These are phyloP conservation scores for Celastrina argiolus DNA, from an alignment of 2,888 invertebrate genomes.

Conservation along the genomic window DNA sequence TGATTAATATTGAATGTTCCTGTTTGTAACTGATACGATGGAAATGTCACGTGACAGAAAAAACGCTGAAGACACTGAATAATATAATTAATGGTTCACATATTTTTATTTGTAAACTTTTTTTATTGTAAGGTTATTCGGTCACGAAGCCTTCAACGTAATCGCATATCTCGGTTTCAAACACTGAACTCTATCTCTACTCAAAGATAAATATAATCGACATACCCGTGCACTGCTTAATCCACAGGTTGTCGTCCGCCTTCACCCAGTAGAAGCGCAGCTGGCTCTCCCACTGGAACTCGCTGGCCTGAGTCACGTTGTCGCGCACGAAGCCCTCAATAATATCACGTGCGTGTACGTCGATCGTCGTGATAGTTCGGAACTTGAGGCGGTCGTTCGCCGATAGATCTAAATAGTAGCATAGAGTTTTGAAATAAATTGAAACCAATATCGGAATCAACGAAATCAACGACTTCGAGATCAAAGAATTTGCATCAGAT, in stretches of 20 bases:
- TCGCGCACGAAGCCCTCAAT: constrained; percentile 88
- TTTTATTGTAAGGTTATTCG: no score
- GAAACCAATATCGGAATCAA: no score
- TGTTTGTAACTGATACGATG: no score
- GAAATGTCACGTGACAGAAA: no score
- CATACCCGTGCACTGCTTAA: constrained; percentile 87
- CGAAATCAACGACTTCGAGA: not conserved
- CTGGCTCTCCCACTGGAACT: constrained; percentile 97
- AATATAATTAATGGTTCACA: no score
- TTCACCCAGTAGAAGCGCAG: constrained; percentile 94
- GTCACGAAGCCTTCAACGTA: no score
- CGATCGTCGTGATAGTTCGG: constrained; percentile 92
- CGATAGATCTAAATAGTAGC: constrained; percentile 76
- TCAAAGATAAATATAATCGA: no score
- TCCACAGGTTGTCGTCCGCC: constrained; percentile 86
- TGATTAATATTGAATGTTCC: no score
- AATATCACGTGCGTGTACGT: constrained; percentile 94
- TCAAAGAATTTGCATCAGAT: constrained; percentile 1
- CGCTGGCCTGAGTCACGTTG: constrained; percentile 88
- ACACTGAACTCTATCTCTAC: no score
- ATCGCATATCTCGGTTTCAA: no score
- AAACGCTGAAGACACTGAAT: no score
- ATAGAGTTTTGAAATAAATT: not conserved
- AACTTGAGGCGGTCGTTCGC: constrained; percentile 92
- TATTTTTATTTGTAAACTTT: no score